A percentile compares a stretch with the other conserved stretches of the same genome.
Evolutionary conservation across 2,797 vertebrate genomes (phyloP).

Genomic region (Corythornis leucogaster): DNA sequence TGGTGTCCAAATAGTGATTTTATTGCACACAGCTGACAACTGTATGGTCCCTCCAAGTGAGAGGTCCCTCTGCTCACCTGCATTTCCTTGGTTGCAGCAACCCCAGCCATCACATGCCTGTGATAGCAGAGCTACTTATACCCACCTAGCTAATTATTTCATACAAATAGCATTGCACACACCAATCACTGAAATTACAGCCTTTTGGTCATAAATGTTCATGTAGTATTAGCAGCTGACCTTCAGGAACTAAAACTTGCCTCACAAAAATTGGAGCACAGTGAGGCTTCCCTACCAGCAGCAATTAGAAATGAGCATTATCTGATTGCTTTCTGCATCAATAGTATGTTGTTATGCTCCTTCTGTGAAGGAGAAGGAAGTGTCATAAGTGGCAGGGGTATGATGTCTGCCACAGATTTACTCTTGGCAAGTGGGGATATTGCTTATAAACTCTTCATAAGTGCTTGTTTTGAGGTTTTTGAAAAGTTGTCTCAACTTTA

Average conservation of each 20-base stretch:
- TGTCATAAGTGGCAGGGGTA: neutral
- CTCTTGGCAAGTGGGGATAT: neutral
- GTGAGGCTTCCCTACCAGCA: neutral
- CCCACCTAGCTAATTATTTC: neutral
- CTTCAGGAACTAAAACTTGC: neutral
- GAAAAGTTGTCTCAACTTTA: neutral
- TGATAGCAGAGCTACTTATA: neutral
- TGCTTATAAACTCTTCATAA: neutral
- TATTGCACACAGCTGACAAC: neutral
- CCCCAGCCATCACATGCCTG: neutral
- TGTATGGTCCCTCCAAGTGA: neutral
- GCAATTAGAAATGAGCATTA: neutral
- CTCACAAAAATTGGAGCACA: neutral
- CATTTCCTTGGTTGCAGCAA: neutral
- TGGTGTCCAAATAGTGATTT: neutral
- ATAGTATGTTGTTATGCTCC: neutral
- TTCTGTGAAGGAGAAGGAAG: neutral
- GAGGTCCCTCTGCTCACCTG: neutral
- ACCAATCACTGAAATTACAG: neutral
- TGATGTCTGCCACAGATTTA: neutral
- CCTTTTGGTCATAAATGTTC: neutral
- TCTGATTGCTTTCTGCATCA: neutral
- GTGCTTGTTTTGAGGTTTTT: neutral
- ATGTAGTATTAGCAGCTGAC: neutral
- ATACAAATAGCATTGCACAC: neutral